Evolutionary conservation across 2,113 vertebrate genomes (phyloP).

Genomic region (Scomber scombrus): DNA sequence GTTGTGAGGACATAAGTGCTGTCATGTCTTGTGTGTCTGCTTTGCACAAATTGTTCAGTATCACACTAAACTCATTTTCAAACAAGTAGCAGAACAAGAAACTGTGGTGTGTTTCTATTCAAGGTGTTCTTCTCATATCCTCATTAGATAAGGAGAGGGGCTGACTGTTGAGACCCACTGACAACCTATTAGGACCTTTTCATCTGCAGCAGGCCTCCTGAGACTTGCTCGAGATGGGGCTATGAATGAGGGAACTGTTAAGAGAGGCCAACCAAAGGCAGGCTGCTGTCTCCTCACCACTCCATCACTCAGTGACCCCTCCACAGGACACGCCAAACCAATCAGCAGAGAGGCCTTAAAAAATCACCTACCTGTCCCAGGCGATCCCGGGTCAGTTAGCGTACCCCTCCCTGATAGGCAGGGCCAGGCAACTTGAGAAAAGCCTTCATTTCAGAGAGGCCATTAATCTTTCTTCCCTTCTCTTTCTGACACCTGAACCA

Average conservation of each 20-base stretch:
- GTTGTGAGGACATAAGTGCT: not conserved
- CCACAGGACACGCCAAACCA: conserved; percentile 66
- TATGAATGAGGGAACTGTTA: conserved; percentile 78
- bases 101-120: conserved; percentile 5
- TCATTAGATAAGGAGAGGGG: conserved; percentile 51
- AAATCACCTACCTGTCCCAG: conserved; percentile 76
- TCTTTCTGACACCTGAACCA: conserved; percentile 78
- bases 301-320: conserved; percentile 77
- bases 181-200: conserved; percentile 62
- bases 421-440: conserved; percentile 59
- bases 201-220: conserved; percentile 50
- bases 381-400: conserved; percentile 62
- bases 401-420: conserved; percentile 62
- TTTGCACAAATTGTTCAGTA: conserved; percentile 14
- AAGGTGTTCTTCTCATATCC: conserved; percentile 43
- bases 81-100: conserved; percentile 14
- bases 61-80: conserved; percentile 5
- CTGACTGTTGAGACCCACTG: conserved; percentile 45
- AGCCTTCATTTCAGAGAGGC: conserved; percentile 68
- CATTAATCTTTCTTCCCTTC: conserved; percentile 85
- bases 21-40: conserved; percentile 3
- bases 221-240: conserved; percentile 47
- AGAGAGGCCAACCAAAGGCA: conserved; percentile 49
- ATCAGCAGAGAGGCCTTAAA: conserved; percentile 65
- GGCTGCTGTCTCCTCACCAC: conserved; percentile 54